Evolutionary conservation across 2,113 vertebrate species (phyloP).

Genomic region (Macrotis lagotis): DNA sequence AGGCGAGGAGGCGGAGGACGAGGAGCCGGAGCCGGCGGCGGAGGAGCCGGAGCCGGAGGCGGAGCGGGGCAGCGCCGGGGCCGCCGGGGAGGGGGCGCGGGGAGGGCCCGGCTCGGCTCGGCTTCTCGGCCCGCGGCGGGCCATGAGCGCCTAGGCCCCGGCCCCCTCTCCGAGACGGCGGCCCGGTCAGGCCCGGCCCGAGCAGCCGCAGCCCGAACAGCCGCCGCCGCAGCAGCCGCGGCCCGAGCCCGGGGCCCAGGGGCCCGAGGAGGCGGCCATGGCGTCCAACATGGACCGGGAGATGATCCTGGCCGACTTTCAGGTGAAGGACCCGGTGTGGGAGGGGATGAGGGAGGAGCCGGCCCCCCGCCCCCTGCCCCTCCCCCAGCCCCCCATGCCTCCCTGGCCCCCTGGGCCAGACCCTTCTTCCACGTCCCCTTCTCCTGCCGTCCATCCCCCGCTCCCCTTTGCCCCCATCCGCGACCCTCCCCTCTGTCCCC

Average conservation of each 20-base stretch:
- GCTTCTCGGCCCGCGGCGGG: not conserved
- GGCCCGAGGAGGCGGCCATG: conserved; percentile 88
- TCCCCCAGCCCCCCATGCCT: conserved; percentile 24
- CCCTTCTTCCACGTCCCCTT: not conserved
- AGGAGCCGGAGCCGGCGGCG: conserved; percentile 66
- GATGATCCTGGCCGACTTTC: conserved; percentile 99
- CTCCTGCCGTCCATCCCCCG: too few relatives aligned
- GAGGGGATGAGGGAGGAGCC: not conserved
- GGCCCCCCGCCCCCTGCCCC: not conserved
- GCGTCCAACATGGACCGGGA: conserved; percentile 99
- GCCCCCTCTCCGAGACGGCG: conserved; percentile 55
- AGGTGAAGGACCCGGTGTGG: conserved; percentile 85
- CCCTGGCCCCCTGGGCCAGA: not conserved
- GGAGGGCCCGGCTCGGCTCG: conserved; percentile 67
- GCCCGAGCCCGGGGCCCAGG: conserved; percentile 73
- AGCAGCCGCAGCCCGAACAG: too few relatives aligned
- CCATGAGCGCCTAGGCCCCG: conserved; percentile 76
- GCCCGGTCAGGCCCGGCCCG: not conserved
- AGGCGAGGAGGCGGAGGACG: conserved; percentile 39
- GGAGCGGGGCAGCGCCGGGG: not conserved
- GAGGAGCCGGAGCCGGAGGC: conserved; percentile 64
- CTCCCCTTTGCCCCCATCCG: not conserved
- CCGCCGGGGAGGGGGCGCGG: conserved; percentile 79
- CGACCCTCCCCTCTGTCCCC: too few relatives aligned
- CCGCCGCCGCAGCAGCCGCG: too few relatives aligned